phyloP scores from a whole-genome alignment of 2,888 invertebrate species.

The Catotricha subobsoleta region DNA sequence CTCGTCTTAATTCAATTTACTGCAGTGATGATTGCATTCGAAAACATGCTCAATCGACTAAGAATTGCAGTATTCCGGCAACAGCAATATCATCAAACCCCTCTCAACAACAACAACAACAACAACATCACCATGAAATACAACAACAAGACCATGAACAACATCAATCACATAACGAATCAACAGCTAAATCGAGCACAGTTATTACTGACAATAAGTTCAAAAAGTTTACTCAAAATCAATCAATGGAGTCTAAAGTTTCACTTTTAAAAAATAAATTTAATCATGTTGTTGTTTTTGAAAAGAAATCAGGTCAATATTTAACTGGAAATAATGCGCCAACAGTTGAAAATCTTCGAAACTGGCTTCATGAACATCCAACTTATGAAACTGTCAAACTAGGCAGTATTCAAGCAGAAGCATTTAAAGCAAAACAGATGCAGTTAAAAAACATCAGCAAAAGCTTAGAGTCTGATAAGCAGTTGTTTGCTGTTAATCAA shows the following conservation, averaged over 20 bases:
- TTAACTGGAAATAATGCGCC: conserved; percentile 68
- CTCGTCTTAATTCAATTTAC: conserved; percentile 68
- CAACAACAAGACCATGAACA: conserved; percentile 22
- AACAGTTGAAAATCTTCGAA: conserved; percentile 54
- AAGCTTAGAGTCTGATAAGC: conserved; percentile 1
- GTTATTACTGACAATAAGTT: conserved; percentile 7
- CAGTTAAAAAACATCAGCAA: conserved; percentile 14
- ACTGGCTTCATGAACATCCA: conserved; percentile 74
- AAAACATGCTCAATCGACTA: conserved; percentile 52
- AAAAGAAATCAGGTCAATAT: conserved; percentile 56
- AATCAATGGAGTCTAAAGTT: background rate
- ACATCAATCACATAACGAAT: conserved; percentile 3
- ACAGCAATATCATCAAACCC: conserved; percentile 4
- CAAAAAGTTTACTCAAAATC: background rate
- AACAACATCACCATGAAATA: too few relatives aligned
- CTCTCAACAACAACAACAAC: conserved; percentile 23
- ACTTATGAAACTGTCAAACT: conserved; percentile 68
- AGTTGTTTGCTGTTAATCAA: conserved; percentile 25
- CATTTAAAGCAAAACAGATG: conserved; percentile 17
- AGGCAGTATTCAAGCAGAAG: conserved; percentile 33
- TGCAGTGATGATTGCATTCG: conserved; percentile 78
- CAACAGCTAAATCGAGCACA: background rate
- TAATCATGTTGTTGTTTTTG: conserved; percentile 54
- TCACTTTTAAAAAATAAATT: conserved; percentile 3
- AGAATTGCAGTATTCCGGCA: conserved; percentile 12